Evolutionary conservation across 2,797 vertebrate species (phyloP).

Genomic region (Pseudomugil gertrudae): DNA sequence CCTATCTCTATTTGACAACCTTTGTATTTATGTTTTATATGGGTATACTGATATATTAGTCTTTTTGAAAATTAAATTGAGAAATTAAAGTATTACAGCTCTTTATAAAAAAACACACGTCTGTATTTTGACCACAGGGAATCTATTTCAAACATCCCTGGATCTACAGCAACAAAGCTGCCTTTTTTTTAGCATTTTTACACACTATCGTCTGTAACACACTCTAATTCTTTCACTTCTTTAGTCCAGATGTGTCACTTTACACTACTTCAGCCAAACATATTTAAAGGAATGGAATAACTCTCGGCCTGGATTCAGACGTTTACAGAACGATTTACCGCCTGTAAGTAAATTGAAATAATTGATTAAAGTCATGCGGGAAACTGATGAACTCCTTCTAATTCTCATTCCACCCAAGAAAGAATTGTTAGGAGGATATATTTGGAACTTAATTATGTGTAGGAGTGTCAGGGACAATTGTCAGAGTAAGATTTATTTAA

Average conservation of each 20-base stretch:
- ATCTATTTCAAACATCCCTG: background rate
- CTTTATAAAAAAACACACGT: background rate
- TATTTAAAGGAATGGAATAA: slow-evolving; percentile 52
- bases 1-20: too few species aligned
- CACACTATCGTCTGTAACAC: background rate
- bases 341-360: slow-evolving; percentile 58
- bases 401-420: slow-evolving; percentile 22
- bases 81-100: background rate
- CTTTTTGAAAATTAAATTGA: too few species aligned
- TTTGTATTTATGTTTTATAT: background rate
- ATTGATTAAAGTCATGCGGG: slow-evolving; percentile 42
- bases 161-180: background rate
- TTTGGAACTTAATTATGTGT: slow-evolving; percentile 50
- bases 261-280: slow-evolving; percentile 22
- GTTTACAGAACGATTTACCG: slow-evolving; percentile 41
- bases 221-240: background rate
- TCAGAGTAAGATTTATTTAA: slow-evolving; percentile 48
- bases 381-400: slow-evolving; percentile 51
- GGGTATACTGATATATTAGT: background rate
- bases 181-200: background rate
- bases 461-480: slow-evolving; percentile 22
- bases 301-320: slow-evolving; percentile 44
- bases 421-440: slow-evolving; percentile 44
- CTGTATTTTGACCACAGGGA: background rate
- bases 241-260: slow-evolving; percentile 31